phyloP scores from a whole-genome alignment of 2,797 vertebrate genomes.

The Hippoglossus hippoglossus region DNA sequence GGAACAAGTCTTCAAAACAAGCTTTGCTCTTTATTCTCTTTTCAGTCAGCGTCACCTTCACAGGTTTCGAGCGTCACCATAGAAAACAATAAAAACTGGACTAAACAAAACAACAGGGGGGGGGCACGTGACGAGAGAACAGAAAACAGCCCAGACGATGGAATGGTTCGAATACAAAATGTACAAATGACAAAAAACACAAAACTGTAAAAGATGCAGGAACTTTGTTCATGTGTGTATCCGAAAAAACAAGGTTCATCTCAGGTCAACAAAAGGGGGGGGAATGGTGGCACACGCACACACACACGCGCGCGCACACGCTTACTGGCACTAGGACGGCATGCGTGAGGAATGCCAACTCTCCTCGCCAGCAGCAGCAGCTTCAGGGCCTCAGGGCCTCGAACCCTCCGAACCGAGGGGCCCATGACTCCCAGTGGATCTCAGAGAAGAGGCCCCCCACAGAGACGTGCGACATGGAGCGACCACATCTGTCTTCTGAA shows the following conservation, averaged over 20 bases:
- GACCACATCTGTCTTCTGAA: no score
- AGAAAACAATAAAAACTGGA: constrained; percentile 21
- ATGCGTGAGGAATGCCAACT: constrained; percentile 43
- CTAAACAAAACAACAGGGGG: no score
- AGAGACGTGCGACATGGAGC: no score
- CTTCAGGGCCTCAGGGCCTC: no score
- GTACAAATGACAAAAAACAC: neutral
- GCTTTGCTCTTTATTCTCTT: constrained; percentile 46
- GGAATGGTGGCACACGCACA: neutral
- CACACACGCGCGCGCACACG: constrained; percentile 48
- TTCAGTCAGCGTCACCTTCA: constrained; percentile 19
- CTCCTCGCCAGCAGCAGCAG: neutral
- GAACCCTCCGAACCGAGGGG: no score
- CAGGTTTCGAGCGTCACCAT: constrained; percentile 39
- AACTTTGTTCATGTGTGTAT: constrained; percentile 1
- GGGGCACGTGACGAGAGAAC: neutral
- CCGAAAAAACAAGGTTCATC: constrained; percentile 10
- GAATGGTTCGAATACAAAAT: constrained; percentile 20
- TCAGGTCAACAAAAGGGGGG: constrained; percentile 16
- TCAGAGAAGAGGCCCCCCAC: no score
- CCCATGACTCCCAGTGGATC: no score
- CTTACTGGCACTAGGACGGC: constrained; percentile 36
- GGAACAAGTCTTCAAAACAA: constrained; percentile 30
- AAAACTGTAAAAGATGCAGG: neutral
- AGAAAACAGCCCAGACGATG: neutral